phyloP scores from a whole-genome alignment of 64 coral and sea anemone genomes.

The Dendronephthya gigantea region DNA sequence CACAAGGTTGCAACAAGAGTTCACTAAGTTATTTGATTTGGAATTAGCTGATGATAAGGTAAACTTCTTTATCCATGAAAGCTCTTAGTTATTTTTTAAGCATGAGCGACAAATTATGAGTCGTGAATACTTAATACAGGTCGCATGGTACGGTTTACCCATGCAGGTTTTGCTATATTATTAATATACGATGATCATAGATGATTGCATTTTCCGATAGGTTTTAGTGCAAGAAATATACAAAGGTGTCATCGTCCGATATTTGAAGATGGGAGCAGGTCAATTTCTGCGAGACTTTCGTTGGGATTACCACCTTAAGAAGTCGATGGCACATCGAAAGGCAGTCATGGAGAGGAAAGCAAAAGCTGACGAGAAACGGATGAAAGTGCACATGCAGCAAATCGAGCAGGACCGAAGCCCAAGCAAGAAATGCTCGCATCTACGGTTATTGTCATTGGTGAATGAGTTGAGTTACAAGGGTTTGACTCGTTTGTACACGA shows the following conservation, averaged over 20 bases:
- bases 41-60: neutral
- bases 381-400: neutral
- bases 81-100: neutral
- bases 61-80: neutral
- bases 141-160: too few species aligned
- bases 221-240: neutral
- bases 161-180: neutral
- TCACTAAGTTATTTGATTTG: neutral
- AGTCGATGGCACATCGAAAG: conserved; percentile 24
- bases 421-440: neutral
- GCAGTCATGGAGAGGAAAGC: neutral
- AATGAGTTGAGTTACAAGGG: neutral
- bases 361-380: neutral
- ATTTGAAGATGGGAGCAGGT: conserved; percentile 23
- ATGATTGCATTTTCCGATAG: neutral
- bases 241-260: neutral
- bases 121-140: too few species aligned
- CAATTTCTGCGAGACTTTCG: conserved; percentile 18
- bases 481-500: neutral
- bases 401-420: neutral
- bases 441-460: neutral
- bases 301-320: conserved; percentile 5
- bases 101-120: too few species aligned
- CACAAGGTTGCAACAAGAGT: neutral
- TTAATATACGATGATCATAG: neutral